phyloP scores from a whole-genome alignment of 2,113 vertebrate species.

The Neodontobutis hainanensis region DNA sequence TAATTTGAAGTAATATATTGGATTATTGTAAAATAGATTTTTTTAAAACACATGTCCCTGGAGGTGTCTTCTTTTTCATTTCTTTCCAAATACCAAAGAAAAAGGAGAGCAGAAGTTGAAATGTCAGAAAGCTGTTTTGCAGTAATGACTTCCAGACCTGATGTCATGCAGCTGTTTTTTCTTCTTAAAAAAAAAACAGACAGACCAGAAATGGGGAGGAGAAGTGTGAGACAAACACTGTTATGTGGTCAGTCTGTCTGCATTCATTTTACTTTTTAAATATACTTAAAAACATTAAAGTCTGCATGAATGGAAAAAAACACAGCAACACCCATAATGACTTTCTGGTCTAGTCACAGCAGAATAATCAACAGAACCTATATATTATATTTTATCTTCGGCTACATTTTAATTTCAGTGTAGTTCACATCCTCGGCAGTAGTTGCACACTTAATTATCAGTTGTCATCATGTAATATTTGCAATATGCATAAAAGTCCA shows the following conservation, averaged over 20 bases:
- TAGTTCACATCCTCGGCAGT: background rate
- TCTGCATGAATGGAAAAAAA: constrained; percentile 34
- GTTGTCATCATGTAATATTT: constrained; percentile 40
- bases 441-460: constrained; percentile 41
- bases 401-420: constrained; percentile 23
- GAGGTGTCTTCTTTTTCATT: constrained; percentile 35
- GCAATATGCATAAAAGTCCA: constrained; percentile 49
- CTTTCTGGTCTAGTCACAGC: background rate
- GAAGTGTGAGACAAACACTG: constrained; percentile 52
- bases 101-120: constrained; percentile 54
- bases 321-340: constrained; percentile 25
- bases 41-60: background rate
- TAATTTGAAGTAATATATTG: constrained; percentile 14
- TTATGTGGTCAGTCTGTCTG: constrained; percentile 68
- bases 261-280: constrained; percentile 54
- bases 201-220: constrained; percentile 59
- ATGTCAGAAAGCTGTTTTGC: constrained; percentile 65
- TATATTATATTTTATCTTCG: background rate
- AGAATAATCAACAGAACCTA: background rate
- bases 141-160: constrained; percentile 80
- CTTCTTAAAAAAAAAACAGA: constrained; percentile 62
- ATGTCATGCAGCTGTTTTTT: constrained; percentile 77
- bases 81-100: constrained; percentile 32
- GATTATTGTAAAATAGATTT: constrained; percentile 15
- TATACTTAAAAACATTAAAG: constrained; percentile 50